Conservation (phyloP, 53 echinoderm and acorn worm species). For the Holothuria leucospilota region DNA sequence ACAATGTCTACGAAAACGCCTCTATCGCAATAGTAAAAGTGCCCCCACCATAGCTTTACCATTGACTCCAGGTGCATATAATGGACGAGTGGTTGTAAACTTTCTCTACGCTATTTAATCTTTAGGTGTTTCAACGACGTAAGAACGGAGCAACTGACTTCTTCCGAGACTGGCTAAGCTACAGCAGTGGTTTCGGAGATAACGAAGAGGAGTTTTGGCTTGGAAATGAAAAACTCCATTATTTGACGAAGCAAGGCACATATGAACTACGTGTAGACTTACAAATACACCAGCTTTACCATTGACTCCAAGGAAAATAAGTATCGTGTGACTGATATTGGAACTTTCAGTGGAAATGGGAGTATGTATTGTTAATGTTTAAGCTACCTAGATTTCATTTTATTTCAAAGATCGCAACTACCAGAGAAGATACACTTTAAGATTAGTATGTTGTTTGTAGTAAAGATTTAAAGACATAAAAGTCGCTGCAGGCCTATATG, state of each 20-base stretch:
- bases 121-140: conserved; percentile 24
- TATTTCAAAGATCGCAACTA: no score
- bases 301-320: neutral
- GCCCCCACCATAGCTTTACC: no score
- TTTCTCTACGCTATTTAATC: no score
- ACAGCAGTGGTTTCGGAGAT: neutral
- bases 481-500: no score
- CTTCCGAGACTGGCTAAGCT: neutral
- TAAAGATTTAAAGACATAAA: no score
- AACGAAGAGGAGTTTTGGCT: conserved; percentile 1
- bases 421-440: no score
- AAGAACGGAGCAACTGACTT: neutral
- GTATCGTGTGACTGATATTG: neutral
- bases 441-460: no score
- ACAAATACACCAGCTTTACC: neutral
- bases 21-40: no score
- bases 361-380: neutral
- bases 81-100: no score
- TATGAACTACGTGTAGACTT: conserved; percentile 12
- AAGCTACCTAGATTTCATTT: no score
- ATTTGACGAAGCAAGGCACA: neutral
- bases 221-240: conserved; percentile 29
- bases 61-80: no score
- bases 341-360: neutral
- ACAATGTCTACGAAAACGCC: no score